Conservation (phyloP, 2,113 vertebrate species). For the Carollia perspicillata region DNA sequence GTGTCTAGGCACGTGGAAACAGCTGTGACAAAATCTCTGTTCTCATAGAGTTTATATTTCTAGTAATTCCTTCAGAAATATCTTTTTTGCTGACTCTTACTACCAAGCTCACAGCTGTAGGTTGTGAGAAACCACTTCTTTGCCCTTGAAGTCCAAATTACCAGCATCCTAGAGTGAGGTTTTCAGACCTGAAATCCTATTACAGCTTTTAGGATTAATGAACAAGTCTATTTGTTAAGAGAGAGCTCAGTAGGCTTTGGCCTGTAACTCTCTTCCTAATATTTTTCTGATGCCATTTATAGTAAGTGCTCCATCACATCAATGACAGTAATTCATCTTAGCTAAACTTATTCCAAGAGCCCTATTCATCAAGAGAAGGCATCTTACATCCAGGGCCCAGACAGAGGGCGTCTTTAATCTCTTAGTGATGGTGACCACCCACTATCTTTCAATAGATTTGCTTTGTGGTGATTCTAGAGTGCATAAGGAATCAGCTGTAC, state of each 20-base stretch:
- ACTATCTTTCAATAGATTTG: background rate
- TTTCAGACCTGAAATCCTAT: background rate
- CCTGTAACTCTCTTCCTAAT: background rate
- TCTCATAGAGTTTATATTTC: background rate
- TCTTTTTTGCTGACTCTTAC: background rate
- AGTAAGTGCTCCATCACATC: background rate
- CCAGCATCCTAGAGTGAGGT: background rate
- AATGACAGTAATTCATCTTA: background rate
- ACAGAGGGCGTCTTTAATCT: background rate
- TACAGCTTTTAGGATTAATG: background rate
- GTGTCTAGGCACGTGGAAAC: background rate
- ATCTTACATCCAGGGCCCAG: background rate
- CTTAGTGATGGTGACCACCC: background rate
- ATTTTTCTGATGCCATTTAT: background rate
- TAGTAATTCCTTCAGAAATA: background rate
- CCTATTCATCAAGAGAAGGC: background rate
- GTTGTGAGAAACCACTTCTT: background rate
- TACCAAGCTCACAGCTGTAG: background rate
- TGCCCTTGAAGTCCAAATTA: background rate
- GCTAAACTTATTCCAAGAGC: background rate
- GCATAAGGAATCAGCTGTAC: background rate
- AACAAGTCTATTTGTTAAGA: background rate
- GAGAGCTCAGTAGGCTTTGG: background rate
- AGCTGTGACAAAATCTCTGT: background rate
- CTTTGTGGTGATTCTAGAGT: background rate